These are phyloP conservation scores for Smutsia temminckii DNA, from an alignment of 2,797 vertebrate genomes.

Conservation along the genomic window DNA sequence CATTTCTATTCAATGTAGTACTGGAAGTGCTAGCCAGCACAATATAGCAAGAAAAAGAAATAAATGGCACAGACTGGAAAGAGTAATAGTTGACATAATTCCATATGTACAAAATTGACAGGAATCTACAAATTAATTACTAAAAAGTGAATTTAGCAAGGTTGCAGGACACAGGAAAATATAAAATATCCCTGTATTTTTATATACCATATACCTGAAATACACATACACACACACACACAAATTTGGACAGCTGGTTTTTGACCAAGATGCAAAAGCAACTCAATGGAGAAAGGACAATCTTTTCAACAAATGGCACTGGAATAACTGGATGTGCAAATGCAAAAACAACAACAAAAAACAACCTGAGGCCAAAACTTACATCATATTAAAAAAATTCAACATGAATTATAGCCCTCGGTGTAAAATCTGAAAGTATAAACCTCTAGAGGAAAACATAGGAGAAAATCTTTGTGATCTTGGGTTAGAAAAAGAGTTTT, in stretches of 20 bases:
- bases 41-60: not conserved
- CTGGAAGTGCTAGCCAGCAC: not conserved
- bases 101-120: not conserved
- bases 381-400: not conserved
- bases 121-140: not conserved
- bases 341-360: not conserved
- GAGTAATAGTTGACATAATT: not conserved
- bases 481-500: not conserved
- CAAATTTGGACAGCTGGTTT: not conserved
- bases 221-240: not conserved
- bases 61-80: not conserved
- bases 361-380: not conserved
- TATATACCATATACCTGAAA: not conserved
- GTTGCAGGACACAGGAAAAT: not conserved
- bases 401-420: not conserved
- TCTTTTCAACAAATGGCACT: not conserved
- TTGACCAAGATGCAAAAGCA: not conserved
- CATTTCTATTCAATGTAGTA: not conserved
- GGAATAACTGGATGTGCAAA: not conserved
- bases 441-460: not conserved
- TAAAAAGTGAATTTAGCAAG: not conserved
- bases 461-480: not conserved
- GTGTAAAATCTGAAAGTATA: not conserved
- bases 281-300: not conserved
- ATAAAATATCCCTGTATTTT: not conserved